Percentiles rank a stretch among this genome's conserved stretches.
These are phyloP conservation scores for Chunga burmeisteri DNA, from an alignment of 2,113 vertebrate species.

Conservation along the genomic window DNA sequence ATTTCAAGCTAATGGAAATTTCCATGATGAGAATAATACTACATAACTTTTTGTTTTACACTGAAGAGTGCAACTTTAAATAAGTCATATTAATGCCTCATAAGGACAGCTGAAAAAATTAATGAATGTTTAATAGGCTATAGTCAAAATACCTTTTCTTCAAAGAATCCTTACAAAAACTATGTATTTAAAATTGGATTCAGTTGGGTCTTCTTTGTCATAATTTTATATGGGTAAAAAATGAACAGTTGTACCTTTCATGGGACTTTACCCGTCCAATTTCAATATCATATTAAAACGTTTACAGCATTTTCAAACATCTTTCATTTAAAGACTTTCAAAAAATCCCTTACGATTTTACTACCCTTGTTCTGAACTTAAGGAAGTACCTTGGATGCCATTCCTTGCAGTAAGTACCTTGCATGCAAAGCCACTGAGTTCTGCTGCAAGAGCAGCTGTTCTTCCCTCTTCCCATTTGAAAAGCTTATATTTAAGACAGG, in stretches of 20 bases:
- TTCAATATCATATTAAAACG: conserved; percentile 7
- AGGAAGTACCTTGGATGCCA: not conserved
- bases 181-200: not conserved
- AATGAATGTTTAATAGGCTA: not conserved
- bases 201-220: not conserved
- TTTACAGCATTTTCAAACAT: conserved; percentile 15
- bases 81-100: not conserved
- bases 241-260: conserved; percentile 8
- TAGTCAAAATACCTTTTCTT: not conserved
- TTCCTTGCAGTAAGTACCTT: not conserved
- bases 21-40: not conserved
- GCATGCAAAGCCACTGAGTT: not conserved
- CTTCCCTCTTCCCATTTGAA: not conserved
- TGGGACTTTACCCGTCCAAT: not conserved
- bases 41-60: not conserved
- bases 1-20: not conserved
- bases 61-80: not conserved
- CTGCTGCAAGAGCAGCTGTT: conserved; percentile 41
- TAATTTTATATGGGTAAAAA: conserved; percentile 4
- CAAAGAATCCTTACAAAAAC: not conserved
- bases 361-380: not conserved
- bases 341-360: not conserved
- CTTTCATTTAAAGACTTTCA: not conserved
- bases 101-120: not conserved
- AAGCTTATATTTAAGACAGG: not conserved